phyloP scores from a whole-genome alignment of 2,113 vertebrate species.

The Sisor rabdophorus region DNA sequence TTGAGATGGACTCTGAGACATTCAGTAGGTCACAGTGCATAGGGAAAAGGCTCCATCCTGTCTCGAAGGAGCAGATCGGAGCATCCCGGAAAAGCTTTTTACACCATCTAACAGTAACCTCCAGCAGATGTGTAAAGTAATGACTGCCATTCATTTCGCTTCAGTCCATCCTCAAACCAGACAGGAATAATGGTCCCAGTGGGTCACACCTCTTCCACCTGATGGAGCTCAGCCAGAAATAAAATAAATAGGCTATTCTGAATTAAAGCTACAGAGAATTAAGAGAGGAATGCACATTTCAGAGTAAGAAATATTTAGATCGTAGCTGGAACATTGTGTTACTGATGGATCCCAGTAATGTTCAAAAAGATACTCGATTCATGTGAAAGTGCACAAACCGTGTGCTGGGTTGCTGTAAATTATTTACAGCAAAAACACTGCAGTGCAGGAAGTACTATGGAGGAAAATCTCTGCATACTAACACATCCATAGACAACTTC shows the following conservation, averaged over 20 bases:
- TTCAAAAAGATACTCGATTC: background rate
- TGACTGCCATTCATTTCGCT: constrained; percentile 46
- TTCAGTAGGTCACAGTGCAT: constrained; percentile 6
- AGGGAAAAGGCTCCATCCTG: background rate
- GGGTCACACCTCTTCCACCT: constrained; percentile 37
- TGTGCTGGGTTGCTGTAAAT: constrained; percentile 45
- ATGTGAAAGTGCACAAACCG: constrained; percentile 28
- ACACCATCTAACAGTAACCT: constrained; percentile 31
- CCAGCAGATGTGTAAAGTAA: constrained; percentile 46
- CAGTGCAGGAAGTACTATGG: constrained; percentile 25
- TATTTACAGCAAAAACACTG: constrained; percentile 39
- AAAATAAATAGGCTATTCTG: constrained; percentile 27
- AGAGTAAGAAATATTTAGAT: no score
- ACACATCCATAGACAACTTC: background rate
- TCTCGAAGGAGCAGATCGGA: no score
- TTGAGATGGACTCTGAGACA: background rate
- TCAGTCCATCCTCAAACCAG: constrained; percentile 31
- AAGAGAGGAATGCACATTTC: no score
- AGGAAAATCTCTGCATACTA: background rate
- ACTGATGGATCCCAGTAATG: background rate
- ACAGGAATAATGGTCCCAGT: constrained; percentile 43
- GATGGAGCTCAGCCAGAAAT: constrained; percentile 10
- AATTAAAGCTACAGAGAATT: constrained; percentile 10
- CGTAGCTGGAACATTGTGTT: background rate
- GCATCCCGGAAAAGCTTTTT: no score